These are phyloP conservation scores for Oxystoma pomonae DNA, from an alignment of 2,888 invertebrate genomes.

Conservation along the genomic window DNA sequence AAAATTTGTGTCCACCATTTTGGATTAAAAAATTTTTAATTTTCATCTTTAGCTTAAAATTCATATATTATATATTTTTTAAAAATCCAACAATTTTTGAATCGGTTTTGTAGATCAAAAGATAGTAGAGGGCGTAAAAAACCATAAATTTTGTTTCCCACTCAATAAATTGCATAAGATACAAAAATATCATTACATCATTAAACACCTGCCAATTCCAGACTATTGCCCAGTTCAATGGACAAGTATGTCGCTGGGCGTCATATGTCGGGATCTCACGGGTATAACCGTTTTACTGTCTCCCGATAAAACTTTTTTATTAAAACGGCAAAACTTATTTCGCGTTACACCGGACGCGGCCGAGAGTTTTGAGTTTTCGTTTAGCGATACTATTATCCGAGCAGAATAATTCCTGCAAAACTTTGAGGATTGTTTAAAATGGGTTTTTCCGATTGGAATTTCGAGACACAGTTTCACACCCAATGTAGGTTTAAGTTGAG, in stretches of 20 bases:
- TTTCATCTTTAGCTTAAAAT: no score
- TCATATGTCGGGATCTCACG: slow-evolving; percentile 3
- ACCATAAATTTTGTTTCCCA: no score
- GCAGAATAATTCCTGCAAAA: not conserved
- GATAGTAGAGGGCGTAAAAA: no score
- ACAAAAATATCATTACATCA: not conserved
- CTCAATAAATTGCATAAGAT: no score
- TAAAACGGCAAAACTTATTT: slow-evolving; percentile 3
- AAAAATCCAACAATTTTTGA: no score
- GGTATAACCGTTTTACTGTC: not conserved
- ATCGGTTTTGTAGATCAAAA: no score
- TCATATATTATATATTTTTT: no score
- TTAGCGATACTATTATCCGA: not conserved
- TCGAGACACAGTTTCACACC: not conserved
- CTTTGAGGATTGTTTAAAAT: not conserved
- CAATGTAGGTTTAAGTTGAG: not conserved
- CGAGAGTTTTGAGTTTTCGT: not conserved
- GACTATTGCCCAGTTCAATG: not conserved
- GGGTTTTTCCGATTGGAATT: not conserved
- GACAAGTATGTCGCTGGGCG: not conserved
- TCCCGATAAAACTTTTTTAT: slow-evolving; percentile 4
- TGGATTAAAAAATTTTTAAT: no score
- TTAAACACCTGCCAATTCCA: not conserved
- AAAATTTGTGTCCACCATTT: no score
- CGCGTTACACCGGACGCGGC: not conserved